phyloP scores from a whole-genome alignment of 2,113 vertebrate species.

The Nesogale talazaci region DNA sequence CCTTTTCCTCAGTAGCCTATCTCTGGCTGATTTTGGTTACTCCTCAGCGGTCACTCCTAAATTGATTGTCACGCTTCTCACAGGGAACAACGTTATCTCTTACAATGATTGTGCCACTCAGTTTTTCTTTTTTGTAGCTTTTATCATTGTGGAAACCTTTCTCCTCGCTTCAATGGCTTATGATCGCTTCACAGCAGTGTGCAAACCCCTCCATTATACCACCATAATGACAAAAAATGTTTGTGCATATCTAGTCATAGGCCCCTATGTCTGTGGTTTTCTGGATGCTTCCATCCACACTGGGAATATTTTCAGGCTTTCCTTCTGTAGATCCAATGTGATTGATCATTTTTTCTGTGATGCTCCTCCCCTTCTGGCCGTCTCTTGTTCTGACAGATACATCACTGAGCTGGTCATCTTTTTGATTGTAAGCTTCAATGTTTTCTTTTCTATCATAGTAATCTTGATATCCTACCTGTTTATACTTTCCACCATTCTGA shows the following conservation, averaged over 20 bases:
- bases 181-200: conserved; percentile 21
- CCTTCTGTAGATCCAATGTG: too few species aligned
- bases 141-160: conserved; percentile 31
- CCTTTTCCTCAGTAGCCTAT: background rate
- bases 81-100: background rate
- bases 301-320: too few species aligned
- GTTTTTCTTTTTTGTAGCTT: conserved; percentile 45
- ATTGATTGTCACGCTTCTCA: background rate
- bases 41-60: background rate
- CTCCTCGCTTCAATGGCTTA: conserved; percentile 48
- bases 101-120: conserved; percentile 1
- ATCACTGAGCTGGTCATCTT: background rate
- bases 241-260: background rate
- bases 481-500: conserved; percentile 46
- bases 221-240: background rate
- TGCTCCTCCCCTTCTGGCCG: conserved; percentile 33
- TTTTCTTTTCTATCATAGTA: background rate
- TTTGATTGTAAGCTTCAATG: conserved; percentile 28
- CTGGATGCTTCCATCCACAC: conserved; percentile 57
- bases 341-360: conserved; percentile 71
- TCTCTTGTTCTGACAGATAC: conserved; percentile 49
- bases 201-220: background rate
- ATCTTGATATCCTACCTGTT: conserved; percentile 56
- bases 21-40: background rate
- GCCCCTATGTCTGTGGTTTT: background rate